A percentile compares a stretch with the other conserved stretches of the same genome.
phyloP scores from a whole-genome alignment of 2,113 vertebrate species.

The Chlamydotis undulata region DNA sequence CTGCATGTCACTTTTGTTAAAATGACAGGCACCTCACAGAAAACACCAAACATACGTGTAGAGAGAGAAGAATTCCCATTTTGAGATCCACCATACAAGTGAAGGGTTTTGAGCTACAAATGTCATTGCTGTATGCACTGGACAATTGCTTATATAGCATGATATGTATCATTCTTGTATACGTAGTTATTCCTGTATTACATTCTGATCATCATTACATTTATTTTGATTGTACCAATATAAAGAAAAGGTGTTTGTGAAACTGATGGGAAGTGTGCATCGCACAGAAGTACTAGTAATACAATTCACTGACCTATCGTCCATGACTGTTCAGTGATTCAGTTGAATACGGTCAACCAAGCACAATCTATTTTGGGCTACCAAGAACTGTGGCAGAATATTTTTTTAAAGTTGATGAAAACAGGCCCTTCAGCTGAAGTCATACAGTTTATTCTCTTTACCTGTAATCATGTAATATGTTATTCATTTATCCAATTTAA shows the following conservation, averaged over 20 bases:
- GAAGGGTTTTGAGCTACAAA: slow-evolving; percentile 25
- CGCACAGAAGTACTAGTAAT: neutral
- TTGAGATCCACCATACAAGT: slow-evolving; percentile 36
- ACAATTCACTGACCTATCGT: slow-evolving; percentile 68
- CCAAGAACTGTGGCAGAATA: slow-evolving; percentile 66
- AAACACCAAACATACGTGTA: slow-evolving; percentile 59
- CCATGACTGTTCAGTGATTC: slow-evolving; percentile 81
- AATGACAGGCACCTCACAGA: slow-evolving; percentile 59
- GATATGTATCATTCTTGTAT: neutral
- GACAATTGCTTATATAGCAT: neutral
- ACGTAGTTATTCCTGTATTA: neutral
- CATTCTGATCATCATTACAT: neutral
- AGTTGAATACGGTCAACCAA: slow-evolving; percentile 80
- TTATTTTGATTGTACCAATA: neutral
- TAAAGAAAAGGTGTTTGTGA: neutral
- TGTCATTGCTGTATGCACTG: slow-evolving; percentile 1
- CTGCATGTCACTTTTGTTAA: slow-evolving; percentile 70
- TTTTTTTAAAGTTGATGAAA: slow-evolving; percentile 80
- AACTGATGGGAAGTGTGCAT: neutral
- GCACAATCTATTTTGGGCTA: slow-evolving; percentile 78
- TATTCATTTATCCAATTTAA: neutral
- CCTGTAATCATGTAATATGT: neutral
- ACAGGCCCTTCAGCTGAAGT: slow-evolving; percentile 64
- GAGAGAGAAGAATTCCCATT: slow-evolving; percentile 49
- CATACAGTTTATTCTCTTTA: neutral